Percentiles rank a stretch among this genome's conserved stretches.
Conservation (phyloP, 53 echinoderm and acorn worm species). For the Paracentrotus lividus region DNA sequence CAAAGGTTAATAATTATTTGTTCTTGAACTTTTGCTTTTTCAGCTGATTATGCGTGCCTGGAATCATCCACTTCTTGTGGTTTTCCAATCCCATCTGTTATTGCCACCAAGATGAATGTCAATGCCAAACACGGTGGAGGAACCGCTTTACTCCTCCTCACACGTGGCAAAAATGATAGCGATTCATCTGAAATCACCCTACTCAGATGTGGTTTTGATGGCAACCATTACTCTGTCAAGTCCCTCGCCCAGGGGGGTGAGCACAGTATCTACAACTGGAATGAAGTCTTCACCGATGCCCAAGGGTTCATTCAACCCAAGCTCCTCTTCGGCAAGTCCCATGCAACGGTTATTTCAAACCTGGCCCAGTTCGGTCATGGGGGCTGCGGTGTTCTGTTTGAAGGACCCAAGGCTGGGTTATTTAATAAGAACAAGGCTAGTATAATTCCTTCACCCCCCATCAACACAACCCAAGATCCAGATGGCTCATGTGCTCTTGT, state of each 20-base stretch:
- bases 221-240: constrained; percentile 76
- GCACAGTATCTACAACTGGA: constrained; percentile 81
- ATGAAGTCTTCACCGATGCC: constrained; percentile 74
- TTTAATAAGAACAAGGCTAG: background rate
- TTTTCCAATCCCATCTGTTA: constrained; percentile 77
- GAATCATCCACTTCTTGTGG: constrained; percentile 72
- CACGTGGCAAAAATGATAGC: constrained; percentile 62
- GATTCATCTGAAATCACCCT: constrained; percentile 76
- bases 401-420: constrained; percentile 60
- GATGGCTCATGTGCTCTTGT: constrained; percentile 71
- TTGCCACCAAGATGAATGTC: constrained; percentile 78
- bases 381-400: constrained; percentile 70
- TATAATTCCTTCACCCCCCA: constrained; percentile 43
- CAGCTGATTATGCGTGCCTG: constrained; percentile 82
- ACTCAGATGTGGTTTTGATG: constrained; percentile 85
- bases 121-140: constrained; percentile 88
- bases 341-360: constrained; percentile 79
- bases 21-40: background rate
- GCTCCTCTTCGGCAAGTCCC: constrained; percentile 75
- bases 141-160: constrained; percentile 79
- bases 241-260: constrained; percentile 74
- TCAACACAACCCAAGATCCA: constrained; percentile 22
- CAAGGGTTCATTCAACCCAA: constrained; percentile 76
- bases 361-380: constrained; percentile 78
- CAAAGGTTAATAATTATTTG: background rate